Base-by-base conservation (phyloP, 1,140 invertebrate species). In the Micrasema longulum region DNA sequence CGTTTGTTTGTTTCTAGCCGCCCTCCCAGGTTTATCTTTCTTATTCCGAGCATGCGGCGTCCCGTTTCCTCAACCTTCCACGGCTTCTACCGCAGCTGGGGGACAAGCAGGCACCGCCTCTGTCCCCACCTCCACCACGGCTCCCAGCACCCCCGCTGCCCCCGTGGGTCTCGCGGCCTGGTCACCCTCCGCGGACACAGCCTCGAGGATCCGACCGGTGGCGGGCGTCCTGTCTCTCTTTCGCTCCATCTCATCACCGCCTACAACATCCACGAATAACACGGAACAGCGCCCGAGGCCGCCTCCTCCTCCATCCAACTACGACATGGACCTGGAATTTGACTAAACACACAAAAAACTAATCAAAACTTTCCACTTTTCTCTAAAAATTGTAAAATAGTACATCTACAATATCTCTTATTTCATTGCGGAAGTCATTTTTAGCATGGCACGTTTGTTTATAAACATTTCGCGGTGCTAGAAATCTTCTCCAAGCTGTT, bases 251-350 rank as follows among this genome's bases (percentile, higher is more conserved):
- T 50, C 73, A 26, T 10, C 31, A 2, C 35, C 52, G n/a, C 10
- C 53, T 7, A 31, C 68, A 9, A 18, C 31, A 12, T 36, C 47
- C 47, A 55, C n/a, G 4, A 48, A 31, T 23, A 64, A 36, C 66
- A 52, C 16, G 5, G 50, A 36, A 16, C 68, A 62, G 68, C 41
- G 10, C 65, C 63, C 53, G 38, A 50, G 41, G 36, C 63, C 50
- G 35, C 73, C 16, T 18, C 73, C 31, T 62, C 64, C 71, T 5
- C 66, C 71, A 2, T 38, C 73, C 22, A 74, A 74, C 48, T 71
- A 71, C 16, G 73, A 74, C 36, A 74, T 74, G 73, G 73, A 74
- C 69, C 64, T 74, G 16, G 73, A 74, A 16, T 74, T 68, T 31
- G 66, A 68, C 20, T 68, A 68, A 43, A 12, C 31, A 47, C 38